Evolutionary conservation across 2,113 vertebrate species (phyloP), one percentile per base, ranked within the genome.

Genomic region (Tapirus terrestris): DNA sequence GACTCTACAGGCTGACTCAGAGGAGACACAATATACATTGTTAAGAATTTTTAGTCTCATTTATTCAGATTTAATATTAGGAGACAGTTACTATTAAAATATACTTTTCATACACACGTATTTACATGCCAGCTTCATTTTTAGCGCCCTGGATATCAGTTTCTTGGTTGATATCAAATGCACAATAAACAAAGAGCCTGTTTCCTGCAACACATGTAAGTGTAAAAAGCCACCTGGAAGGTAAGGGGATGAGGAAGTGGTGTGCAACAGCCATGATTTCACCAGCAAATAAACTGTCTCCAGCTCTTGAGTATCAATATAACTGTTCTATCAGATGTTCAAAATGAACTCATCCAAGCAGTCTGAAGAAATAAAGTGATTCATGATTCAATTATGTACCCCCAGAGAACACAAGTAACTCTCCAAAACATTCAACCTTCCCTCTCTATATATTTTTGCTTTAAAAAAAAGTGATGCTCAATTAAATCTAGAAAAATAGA

Each of bases 21-120:
- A 88, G 72, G 68, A 79, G 68, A 95, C n/a, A 93, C 56, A 93
- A 79, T 82, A 82, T 10, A 75, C 43, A 80, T 80, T 70, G 88
- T 89, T 89, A 91, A 76, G 61, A 94, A 17, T 60, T 56, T 70
- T 89, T 53, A n/a, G 16, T 48, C 76, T 67, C 53, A 68, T 56
- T 76, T 84, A 88, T 39, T 87, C 45, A 82, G 29, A 92, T 45
- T 94, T 94, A 92, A 63, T 80, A 92, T 79, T 80, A 79, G 76
- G 36, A 77, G 12, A 58, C 1, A 67, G 76, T 87, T 60, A 53
- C 45, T 43, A 73, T 33, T 86, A 73, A 82, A 67, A 65, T 5
- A 36, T 0, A 60, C 4, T 36, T 92, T 86, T 58, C 31, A 76
- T 36, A 61, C 29, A 45, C 3, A 65, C 39, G 60, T 43, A 77